These are phyloP conservation scores for Nowickia ferox DNA, from an alignment of 2,888 invertebrate species.

Conservation along the genomic window DNA sequence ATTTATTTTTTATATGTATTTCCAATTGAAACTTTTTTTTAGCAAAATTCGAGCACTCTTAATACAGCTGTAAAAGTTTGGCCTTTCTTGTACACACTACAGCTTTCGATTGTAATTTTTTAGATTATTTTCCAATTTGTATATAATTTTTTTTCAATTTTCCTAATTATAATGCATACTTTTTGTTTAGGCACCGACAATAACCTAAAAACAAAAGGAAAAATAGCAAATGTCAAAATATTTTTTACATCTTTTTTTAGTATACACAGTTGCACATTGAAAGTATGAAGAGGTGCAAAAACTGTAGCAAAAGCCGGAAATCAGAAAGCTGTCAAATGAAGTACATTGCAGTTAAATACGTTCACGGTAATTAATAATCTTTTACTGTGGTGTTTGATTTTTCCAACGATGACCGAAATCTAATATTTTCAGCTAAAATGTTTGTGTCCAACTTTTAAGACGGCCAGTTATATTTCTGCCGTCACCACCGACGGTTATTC, in stretches of 20 bases:
- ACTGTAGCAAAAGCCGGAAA: not conserved
- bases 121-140: not conserved
- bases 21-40: conserved; percentile 1
- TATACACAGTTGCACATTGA: conserved; percentile 21
- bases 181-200: conserved; percentile 46
- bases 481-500: no score
- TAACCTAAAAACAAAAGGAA: conserved; percentile 58
- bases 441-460: no score
- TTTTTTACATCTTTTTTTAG: conserved; percentile 29
- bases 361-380: no score
- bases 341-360: no score
- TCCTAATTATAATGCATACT: conserved; percentile 9
- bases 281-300: not conserved
- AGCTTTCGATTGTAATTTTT: not conserved
- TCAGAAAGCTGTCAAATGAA: not conserved
- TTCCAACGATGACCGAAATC: no score
- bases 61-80: not conserved
- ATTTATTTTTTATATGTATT: not conserved
- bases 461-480: no score
- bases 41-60: conserved; percentile 20
- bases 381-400: no score
- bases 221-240: conserved; percentile 32
- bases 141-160: not conserved
- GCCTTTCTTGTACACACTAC: not conserved
- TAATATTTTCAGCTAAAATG: no score